Evolutionary conservation across 1,140 invertebrate genomes (phyloP).

Genomic region (Dreissena rostriformis): DNA sequence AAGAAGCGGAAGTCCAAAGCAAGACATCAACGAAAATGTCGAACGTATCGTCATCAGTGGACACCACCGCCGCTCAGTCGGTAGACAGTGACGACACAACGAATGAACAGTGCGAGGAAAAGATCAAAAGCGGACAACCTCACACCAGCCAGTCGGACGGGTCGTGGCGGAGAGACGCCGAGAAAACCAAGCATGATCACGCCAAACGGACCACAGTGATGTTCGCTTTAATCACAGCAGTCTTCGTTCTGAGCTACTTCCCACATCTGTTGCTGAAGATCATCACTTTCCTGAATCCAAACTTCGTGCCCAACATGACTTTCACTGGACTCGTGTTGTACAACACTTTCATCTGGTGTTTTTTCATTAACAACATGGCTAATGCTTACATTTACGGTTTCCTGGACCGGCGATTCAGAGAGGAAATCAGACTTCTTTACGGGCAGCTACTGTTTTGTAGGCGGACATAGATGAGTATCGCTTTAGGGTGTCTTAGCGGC

Average conservation of each 20-base stretch:
- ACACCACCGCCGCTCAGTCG: too few species aligned
- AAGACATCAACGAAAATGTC: not conserved
- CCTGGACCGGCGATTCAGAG: conserved; percentile 64
- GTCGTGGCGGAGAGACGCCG: not conserved
- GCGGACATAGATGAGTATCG: not conserved
- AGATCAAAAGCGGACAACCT: conserved; percentile 17
- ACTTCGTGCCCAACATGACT: conserved; percentile 42
- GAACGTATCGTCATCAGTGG: too few species aligned
- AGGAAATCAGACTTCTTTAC: conserved; percentile 40
- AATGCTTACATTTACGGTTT: conserved; percentile 71
- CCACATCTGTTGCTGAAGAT: conserved; percentile 66
- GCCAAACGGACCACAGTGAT: conserved; percentile 64
- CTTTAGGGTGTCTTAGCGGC: too few species aligned
- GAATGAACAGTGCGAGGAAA: not conserved
- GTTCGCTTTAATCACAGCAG: conserved; percentile 66
- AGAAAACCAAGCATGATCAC: conserved; percentile 12
- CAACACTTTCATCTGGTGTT: conserved; percentile 67
- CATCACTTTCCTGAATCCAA: conserved; percentile 56
- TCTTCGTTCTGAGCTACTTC: conserved; percentile 68
- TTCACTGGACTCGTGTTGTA: conserved; percentile 56
- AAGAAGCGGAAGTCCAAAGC: not conserved
- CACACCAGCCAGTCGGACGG: not conserved
- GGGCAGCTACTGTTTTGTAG: not conserved
- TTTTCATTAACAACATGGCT: conserved; percentile 67
- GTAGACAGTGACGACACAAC: too few species aligned